Conservation (phyloP, 2,797 vertebrate genomes). For the Neosilurus mollespiculum region DNA sequence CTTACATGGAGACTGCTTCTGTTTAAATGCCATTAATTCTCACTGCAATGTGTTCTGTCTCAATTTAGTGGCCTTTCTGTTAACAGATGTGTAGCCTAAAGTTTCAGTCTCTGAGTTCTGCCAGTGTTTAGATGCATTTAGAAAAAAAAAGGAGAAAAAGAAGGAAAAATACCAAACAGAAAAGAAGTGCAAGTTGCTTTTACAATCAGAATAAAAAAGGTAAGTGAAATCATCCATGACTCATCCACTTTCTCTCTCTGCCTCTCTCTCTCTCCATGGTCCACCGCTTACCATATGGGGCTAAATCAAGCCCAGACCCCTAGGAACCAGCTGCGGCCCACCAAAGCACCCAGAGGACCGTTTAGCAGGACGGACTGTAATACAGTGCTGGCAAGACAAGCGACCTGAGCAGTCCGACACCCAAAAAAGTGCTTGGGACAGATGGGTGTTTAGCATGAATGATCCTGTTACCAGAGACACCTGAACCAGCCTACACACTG, state of each 20-base stretch:
- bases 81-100: background rate
- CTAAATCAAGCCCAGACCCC: slow-evolving; percentile 57
- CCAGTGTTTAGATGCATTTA: background rate
- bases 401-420: slow-evolving; percentile 42
- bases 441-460: slow-evolving; percentile 51
- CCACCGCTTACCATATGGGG: slow-evolving; percentile 58
- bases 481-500: slow-evolving; percentile 30
- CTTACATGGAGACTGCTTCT: background rate
- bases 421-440: slow-evolving; percentile 48
- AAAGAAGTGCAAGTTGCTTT: background rate
- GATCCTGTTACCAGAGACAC: slow-evolving; percentile 43
- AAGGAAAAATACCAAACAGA: background rate
- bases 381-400: slow-evolving; percentile 48
- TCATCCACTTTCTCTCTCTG: background rate
- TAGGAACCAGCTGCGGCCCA: slow-evolving; percentile 62
- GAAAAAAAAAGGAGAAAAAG: background rate
- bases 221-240: slow-evolving; percentile 46
- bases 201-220: slow-evolving; percentile 33
- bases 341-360: slow-evolving; percentile 55
- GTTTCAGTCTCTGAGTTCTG: background rate
- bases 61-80: background rate
- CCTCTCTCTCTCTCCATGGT: slow-evolving; percentile 56
- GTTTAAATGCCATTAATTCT: slow-evolving; percentile 11
- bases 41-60: background rate
- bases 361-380: slow-evolving; percentile 60